phyloP scores from a whole-genome alignment of 1,140 invertebrate species.

The Campoletis sonorensis region DNA sequence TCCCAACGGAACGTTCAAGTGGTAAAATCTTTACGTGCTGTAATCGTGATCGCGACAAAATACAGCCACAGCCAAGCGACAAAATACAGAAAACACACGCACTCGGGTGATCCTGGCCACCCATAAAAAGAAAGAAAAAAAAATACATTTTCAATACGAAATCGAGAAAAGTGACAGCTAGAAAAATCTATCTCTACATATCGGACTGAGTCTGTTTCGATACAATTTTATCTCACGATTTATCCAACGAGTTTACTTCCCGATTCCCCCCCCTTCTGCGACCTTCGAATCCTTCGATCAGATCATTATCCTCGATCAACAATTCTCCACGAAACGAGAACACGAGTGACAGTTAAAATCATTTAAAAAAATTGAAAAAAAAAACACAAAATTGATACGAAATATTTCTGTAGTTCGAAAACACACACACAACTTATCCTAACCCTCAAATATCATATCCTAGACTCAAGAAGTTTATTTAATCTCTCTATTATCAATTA shows the following conservation, averaged over 20 bases:
- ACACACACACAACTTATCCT: no score
- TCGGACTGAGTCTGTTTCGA: slow-evolving; percentile 62
- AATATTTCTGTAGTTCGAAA: no score
- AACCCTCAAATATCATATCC: no score
- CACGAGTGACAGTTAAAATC: no score
- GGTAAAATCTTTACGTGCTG: neutral
- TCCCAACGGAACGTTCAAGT: neutral
- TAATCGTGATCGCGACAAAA: neutral
- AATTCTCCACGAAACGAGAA: no score
- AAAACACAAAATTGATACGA: no score
- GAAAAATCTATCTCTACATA: slow-evolving; percentile 62
- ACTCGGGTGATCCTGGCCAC: slow-evolving; percentile 10
- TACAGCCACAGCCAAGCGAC: neutral
- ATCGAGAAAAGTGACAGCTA: slow-evolving; percentile 52
- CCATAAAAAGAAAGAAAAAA: neutral
- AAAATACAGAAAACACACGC: slow-evolving; percentile 9
- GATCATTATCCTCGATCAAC: no score
- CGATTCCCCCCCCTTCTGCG: slow-evolving; percentile 7
- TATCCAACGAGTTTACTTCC: slow-evolving; percentile 3
- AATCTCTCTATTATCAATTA: no score
- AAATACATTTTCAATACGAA: neutral
- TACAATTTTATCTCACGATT: slow-evolving; percentile 17
- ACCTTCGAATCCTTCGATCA: no score
- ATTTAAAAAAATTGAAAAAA: no score
- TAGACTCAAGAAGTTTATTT: no score